Percentiles rank a stretch among this genome's conserved stretches.
These are phyloP conservation scores for Drosophila teissieri DNA, from an alignment of 1,140 invertebrate species.

Conservation along the genomic window DNA sequence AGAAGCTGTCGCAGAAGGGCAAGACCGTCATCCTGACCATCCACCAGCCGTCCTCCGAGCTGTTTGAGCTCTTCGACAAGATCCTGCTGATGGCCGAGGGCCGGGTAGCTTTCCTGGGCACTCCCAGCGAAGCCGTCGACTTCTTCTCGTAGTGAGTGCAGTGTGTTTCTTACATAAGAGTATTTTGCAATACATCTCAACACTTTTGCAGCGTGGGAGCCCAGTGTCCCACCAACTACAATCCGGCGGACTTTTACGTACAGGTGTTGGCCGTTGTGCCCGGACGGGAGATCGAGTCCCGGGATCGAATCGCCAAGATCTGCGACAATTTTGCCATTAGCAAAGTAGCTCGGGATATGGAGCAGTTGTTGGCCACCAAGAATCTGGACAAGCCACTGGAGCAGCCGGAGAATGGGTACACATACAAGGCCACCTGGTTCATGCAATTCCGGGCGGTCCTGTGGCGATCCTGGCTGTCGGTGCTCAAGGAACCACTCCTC, in stretches of 20 bases:
- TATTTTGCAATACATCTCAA: too few relatives aligned
- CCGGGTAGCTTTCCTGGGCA: constrained; percentile 94
- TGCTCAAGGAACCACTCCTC: constrained; percentile 95
- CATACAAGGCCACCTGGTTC: constrained; percentile 94
- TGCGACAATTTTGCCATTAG: constrained; percentile 90
- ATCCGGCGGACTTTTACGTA: constrained; percentile 98
- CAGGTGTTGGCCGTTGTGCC: constrained; percentile 95
- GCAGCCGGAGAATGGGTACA: constrained; percentile 77
- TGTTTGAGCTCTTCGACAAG: constrained; percentile 96
- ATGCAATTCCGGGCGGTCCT: constrained; percentile 95
- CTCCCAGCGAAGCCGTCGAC: constrained; percentile 89
- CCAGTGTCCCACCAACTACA: constrained; percentile 94
- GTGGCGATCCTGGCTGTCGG: constrained; percentile 95
- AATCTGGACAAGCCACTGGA: constrained; percentile 83
- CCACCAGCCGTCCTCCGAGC: constrained; percentile 97
- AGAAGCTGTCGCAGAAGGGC: constrained; percentile 91
- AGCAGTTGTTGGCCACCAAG: constrained; percentile 68
- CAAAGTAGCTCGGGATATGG: constrained; percentile 85
- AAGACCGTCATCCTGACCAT: constrained; percentile 98
- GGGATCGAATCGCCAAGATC: constrained; percentile 90
- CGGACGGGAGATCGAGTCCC: constrained; percentile 90
- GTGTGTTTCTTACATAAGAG: too few relatives aligned
- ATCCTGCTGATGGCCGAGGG: constrained; percentile 96
- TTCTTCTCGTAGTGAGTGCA: constrained; percentile 92
- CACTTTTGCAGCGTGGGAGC: constrained; percentile 88